Base-by-base conservation (phyloP, 2,113 vertebrate genomes). In the Sarotherodon lohbergeri region DNA sequence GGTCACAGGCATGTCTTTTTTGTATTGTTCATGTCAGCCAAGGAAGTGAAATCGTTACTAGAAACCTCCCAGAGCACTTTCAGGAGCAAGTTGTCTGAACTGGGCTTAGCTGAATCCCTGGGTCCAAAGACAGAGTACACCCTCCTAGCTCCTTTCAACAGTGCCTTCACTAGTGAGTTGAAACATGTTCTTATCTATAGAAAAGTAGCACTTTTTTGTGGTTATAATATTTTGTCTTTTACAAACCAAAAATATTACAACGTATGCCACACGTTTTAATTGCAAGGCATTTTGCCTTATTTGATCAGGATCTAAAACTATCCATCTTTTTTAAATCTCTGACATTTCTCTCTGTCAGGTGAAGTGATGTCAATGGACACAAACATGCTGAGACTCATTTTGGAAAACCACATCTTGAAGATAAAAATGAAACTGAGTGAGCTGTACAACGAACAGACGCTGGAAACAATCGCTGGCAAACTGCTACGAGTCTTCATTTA, bases 401-500 rank as follows among this genome's bases (percentile, higher is more conserved):
- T 99, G 80, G 95, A 98, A 94, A 99, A 99, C 91, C 99, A 99
- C 91, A 97, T 99, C 88, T 86, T 99, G 95, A 99, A 97, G 93
- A 85, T 96, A n/a, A 99, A 98, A 92, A 52, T 99, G 57, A 97
- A 97, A 1, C 97, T 99, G 81, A 97, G 93, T n/a, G 97, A 98
- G 19, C 97, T 99, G 68, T 99, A 99, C 96, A 98, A 97, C 7
- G 99, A 98, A 82, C 99, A 99, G 89, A 90, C 92, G 39, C 95
- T 99, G 63, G 98, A 99, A 93, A 99, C 99, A 5, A 84, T 98
- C 9, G 96, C 97, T 91, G 98, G 99, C 81, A 98, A 98, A 90
- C 86, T 96, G 3, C 97, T 99, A 34, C 89, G 98, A 93, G 98
- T 99, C 82, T 99, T 99, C 22, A 97, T 99, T 34, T 99, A 99